phyloP scores from a whole-genome alignment of 2,113 vertebrate genomes.

The Eira barbara region DNA sequence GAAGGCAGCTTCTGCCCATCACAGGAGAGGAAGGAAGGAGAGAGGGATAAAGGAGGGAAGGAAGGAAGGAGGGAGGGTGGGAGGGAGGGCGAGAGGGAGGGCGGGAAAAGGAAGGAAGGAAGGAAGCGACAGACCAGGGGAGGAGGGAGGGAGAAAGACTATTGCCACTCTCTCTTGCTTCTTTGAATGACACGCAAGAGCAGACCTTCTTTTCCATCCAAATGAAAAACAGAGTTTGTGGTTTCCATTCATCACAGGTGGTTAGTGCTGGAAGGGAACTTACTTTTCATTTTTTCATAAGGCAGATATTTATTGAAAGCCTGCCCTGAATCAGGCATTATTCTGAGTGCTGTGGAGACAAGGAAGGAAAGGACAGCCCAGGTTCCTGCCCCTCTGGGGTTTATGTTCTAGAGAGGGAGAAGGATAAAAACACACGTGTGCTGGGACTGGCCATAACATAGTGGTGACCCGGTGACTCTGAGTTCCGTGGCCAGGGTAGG shows the following conservation, averaged over 20 bases:
- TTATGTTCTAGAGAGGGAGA: background rate
- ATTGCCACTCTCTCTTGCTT: background rate
- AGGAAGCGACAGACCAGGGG: too few species aligned
- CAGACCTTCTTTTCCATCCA: background rate
- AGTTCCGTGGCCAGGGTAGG: background rate
- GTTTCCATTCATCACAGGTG: background rate
- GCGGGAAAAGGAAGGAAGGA: too few species aligned
- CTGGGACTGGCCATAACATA: accelerated
- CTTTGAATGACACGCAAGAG: background rate
- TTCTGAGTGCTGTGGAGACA: background rate
- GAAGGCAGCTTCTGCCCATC: background rate
- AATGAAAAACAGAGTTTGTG: background rate
- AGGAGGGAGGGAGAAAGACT: background rate
- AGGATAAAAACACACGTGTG: background rate
- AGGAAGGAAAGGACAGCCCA: background rate
- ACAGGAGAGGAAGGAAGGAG: background rate
- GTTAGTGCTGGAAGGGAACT: background rate
- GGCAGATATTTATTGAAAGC: background rate
- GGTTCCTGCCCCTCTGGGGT: background rate
- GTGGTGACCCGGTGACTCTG: accelerated
- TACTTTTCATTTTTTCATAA: background rate
- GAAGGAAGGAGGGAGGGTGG: background rate
- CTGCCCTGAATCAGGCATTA: background rate
- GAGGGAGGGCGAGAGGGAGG: too few species aligned
- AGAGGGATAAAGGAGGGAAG: background rate